Base-by-base conservation (phyloP, 1,140 invertebrate genomes). In the Drosophila suzukii region DNA sequence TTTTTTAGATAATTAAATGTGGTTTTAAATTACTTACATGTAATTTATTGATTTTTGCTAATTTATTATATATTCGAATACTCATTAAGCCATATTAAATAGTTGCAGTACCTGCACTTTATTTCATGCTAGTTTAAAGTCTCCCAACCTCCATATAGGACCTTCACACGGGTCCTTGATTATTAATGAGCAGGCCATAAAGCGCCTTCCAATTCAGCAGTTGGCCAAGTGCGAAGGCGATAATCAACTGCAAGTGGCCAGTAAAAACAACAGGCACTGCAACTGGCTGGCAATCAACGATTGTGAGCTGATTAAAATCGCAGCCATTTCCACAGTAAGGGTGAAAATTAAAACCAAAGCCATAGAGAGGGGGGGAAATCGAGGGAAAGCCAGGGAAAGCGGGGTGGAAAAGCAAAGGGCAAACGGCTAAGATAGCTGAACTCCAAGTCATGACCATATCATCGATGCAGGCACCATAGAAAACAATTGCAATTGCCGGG, bases 291-390 rank as follows among this genome's bases (percentile, higher is more conserved):
- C 76, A 78, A 78, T 86, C 82, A 78, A 67, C 78, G 75, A 72
- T 81, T 75, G 61, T 61, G 70, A 59, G 62, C 82, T 85, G 82
- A 85, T 85, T 85, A 85, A 85, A 85, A 86, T 85, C 82, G 61
- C 70, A 72, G 61, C 65, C 59, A 81, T 68, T 67, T 74, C 61
- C 49, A 57, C 53, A 32, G 63, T 7, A 38, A 58, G 63, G 63
- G 65, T 30, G 82, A 47, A 75, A 85, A 81, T 86, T 74, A 85
- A 85, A 81, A 70, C 44, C 65, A 56, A 55, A 56, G 43, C 15
- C 20, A 20, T 20, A 20, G 20, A 20, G 20, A 20, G 24, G 13
- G 13, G 2, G 17, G 27, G 4, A 27, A 27, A 20, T 0, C 20
- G 10, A 53, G 38, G 20, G 15, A 39, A 17, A 15, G 8, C 41